A percentile compares a stretch with the other conserved stretches of the same genome.
phyloP scores from a whole-genome alignment of 2,888 invertebrate genomes.

The Apantesis nais region DNA sequence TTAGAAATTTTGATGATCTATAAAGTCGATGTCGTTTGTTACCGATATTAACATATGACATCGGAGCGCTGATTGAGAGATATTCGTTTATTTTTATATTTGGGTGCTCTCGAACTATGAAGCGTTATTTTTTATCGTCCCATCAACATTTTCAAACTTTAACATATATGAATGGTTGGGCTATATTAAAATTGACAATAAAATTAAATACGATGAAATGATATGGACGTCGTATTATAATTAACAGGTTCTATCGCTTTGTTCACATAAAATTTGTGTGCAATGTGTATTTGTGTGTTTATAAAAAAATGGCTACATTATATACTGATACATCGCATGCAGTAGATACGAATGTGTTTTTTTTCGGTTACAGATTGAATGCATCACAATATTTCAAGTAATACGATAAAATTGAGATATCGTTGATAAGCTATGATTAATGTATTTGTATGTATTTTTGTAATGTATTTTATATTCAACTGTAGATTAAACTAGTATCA shows the following conservation, averaged over 20 bases:
- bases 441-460: too few relatives aligned
- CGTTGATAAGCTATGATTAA: background rate
- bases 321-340: background rate
- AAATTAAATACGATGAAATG: conserved; percentile 9
- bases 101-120: conserved; percentile 17
- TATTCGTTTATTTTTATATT: conserved; percentile 19
- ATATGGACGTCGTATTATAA: background rate
- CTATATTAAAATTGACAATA: conserved; percentile 9
- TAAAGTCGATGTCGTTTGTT: conserved; percentile 26
- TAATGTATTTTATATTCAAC: background rate
- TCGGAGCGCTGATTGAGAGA: conserved; percentile 23
- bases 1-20: conserved; percentile 28
- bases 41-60: conserved; percentile 21
- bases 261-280: background rate
- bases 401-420: background rate
- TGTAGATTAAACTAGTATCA: background rate
- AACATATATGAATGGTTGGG: background rate
- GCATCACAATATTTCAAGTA: background rate
- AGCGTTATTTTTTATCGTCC: conserved; percentile 15
- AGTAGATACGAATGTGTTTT: background rate
- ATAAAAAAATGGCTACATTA: background rate
- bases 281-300: background rate
- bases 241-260: background rate
- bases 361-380: background rate
- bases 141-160: conserved; percentile 14